phyloP scores from a whole-genome alignment of 2,888 invertebrate genomes.

The Hirtodrosophila trivittata region DNA sequence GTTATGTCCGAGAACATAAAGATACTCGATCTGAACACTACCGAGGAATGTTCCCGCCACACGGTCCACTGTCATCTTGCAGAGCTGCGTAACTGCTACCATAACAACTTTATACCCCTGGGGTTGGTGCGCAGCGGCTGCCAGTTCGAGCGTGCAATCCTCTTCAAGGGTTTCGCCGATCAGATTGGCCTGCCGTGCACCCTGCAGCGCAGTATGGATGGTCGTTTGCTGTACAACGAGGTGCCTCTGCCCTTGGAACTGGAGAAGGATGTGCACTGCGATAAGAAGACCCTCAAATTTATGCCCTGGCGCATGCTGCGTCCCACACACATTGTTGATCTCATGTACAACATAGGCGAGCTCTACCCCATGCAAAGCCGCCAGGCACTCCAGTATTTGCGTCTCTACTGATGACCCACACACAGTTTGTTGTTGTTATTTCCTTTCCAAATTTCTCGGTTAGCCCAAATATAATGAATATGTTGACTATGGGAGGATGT shows the following conservation, averaged over 20 bases:
- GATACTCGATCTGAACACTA: slow-evolving; percentile 73
- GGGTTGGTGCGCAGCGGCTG: slow-evolving; percentile 86
- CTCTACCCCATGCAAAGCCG: slow-evolving; percentile 81
- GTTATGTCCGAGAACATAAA: slow-evolving; percentile 64
- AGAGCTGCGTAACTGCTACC: slow-evolving; percentile 84
- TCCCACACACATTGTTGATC: slow-evolving; percentile 87
- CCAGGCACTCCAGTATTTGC: slow-evolving; percentile 76
- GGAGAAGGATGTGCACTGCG: slow-evolving; percentile 75
- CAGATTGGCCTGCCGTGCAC: slow-evolving; percentile 87
- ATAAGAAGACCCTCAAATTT: slow-evolving; percentile 68
- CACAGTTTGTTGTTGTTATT: not conserved
- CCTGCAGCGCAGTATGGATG: slow-evolving; percentile 85
- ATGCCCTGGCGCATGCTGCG: slow-evolving; percentile 86
- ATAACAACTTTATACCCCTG: slow-evolving; percentile 85
- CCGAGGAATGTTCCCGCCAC: slow-evolving; percentile 85
- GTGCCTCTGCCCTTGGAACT: slow-evolving; percentile 85
- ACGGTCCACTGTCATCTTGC: slow-evolving; percentile 84
- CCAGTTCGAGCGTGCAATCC: slow-evolving; percentile 86
- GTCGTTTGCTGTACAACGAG: slow-evolving; percentile 87
- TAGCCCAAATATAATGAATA: not conserved
- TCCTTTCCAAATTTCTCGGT: slow-evolving; percentile 21
- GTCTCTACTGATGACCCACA: slow-evolving; percentile 55
- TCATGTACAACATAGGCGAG: slow-evolving; percentile 83
- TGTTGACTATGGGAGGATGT: too few species aligned
- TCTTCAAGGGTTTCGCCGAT: slow-evolving; percentile 88